These are phyloP conservation scores for Saguinus imperator DNA, from an alignment of 2,113 vertebrate genomes.

Conservation along the genomic window DNA sequence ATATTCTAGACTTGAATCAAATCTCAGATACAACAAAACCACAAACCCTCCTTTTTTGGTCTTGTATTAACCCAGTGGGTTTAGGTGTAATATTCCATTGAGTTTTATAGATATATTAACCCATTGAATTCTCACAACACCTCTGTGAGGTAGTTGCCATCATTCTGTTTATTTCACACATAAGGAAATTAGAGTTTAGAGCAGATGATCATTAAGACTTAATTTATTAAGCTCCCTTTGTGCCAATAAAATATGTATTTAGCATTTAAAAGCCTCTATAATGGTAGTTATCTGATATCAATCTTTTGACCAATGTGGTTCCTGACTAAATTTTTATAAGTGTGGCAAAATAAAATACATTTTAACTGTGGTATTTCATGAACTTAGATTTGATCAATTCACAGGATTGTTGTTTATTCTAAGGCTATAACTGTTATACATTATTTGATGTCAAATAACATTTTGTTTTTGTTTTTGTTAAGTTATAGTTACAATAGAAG, in stretches of 20 bases:
- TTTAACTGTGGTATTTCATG: neutral
- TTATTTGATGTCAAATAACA: neutral
- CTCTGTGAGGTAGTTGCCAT: neutral
- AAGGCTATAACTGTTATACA: neutral
- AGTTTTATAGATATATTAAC: neutral
- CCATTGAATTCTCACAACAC: neutral
- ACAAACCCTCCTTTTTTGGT: neutral
- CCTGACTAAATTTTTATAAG: neutral
- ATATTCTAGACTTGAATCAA: neutral
- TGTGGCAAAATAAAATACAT: neutral
- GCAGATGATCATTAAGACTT: neutral
- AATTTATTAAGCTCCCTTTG: neutral
- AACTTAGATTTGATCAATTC: neutral
- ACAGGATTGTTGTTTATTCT: neutral
- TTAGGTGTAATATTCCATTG: neutral
- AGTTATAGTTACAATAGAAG: neutral
- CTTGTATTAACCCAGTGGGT: neutral
- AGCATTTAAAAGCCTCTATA: neutral
- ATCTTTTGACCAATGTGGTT: neutral
- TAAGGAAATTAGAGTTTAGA: neutral
- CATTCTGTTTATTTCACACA: neutral
- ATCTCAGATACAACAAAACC: neutral
- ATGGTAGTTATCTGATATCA: neutral
- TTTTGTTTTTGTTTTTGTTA: neutral
- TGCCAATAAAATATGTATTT: neutral